These are phyloP conservation scores for Pseudorectes ferrugineus DNA, from an alignment of 2,113 vertebrate genomes.

Conservation along the genomic window DNA sequence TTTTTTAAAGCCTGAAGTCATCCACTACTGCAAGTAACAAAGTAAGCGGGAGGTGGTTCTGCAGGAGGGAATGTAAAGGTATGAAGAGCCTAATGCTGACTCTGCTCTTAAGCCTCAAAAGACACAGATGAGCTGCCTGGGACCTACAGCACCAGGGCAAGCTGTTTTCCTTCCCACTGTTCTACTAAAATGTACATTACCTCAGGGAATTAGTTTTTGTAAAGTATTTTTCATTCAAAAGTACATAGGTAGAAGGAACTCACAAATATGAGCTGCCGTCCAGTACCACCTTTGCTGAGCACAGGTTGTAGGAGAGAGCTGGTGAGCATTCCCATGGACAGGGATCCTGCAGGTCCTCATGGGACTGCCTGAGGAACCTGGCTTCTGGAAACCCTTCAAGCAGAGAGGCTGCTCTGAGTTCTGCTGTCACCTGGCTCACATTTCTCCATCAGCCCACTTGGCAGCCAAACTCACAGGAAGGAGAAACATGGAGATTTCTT, in stretches of 20 bases:
- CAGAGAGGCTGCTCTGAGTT: background rate
- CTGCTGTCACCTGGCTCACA: background rate
- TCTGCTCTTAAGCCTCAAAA: background rate
- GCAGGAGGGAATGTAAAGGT: background rate
- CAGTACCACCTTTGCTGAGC: background rate
- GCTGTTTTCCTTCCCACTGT: fast-evolving
- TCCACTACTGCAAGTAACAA: background rate
- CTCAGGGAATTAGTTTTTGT: background rate
- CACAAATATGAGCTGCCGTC: background rate
- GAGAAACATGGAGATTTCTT: background rate
- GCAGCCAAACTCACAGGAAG: background rate
- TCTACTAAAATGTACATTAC: background rate
- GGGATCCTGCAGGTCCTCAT: background rate
- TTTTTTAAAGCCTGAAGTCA: background rate
- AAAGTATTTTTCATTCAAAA: background rate
- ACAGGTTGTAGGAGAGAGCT: background rate
- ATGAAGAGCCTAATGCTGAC: background rate
- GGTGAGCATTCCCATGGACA: background rate
- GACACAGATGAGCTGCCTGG: background rate
- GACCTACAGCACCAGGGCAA: background rate
- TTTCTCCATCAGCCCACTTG: background rate
- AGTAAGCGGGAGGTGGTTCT: background rate
- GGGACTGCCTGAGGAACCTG: background rate
- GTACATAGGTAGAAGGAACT: background rate
- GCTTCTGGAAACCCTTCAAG: background rate